Conservation (phyloP, 2,888 invertebrate genomes). For the Lypha dubia region DNA sequence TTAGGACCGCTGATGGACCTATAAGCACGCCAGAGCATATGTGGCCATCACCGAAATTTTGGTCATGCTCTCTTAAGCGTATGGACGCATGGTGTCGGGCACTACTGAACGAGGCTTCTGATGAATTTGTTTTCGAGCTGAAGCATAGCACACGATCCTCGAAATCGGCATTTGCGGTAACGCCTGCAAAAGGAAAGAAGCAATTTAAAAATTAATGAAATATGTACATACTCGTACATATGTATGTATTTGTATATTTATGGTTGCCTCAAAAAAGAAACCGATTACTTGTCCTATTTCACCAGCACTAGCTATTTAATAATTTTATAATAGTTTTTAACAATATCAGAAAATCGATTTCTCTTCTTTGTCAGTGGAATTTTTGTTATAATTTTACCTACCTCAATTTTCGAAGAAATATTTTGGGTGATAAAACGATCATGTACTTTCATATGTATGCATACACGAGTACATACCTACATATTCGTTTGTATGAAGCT, state of each 20-base stretch:
- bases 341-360: not conserved
- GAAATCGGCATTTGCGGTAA: slow-evolving; percentile 57
- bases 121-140: slow-evolving; percentile 51
- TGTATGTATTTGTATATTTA: too few relatives aligned
- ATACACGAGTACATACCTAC: too few relatives aligned
- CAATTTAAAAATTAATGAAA: too few relatives aligned
- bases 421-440: slow-evolving; percentile 14
- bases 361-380: not conserved
- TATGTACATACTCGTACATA: too few relatives aligned
- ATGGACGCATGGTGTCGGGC: slow-evolving; percentile 80
- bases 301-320: not conserved
- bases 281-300: not conserved
- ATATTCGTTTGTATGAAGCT: not conserved
- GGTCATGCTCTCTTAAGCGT: slow-evolving; percentile 76
- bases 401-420: too few relatives aligned
- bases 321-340: not conserved
- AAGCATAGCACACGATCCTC: slow-evolving; percentile 46
- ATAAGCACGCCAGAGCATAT: slow-evolving; percentile 81
- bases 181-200: slow-evolving; percentile 38
- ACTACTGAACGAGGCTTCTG: slow-evolving; percentile 50
- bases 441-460: too few relatives aligned
- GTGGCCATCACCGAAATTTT: slow-evolving; percentile 79
- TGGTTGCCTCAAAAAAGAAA: too few relatives aligned
- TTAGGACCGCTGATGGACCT: slow-evolving; percentile 79
- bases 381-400: slow-evolving; percentile 37